Conservation (phyloP, 2,797 vertebrate genomes). For the Gila robusta region DNA sequence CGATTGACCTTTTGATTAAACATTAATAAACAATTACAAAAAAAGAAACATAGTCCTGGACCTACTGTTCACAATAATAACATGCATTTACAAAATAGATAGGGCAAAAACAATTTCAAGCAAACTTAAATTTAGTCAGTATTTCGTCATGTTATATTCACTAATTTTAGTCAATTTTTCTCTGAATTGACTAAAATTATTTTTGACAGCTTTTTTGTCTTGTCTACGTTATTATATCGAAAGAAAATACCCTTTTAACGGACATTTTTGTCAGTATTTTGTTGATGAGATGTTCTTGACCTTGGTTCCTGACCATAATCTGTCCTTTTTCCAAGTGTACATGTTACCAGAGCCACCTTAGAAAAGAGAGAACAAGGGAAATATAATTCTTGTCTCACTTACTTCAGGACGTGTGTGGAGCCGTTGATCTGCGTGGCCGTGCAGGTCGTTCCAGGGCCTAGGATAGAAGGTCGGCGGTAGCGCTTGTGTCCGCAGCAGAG, state of each 20-base stretch:
- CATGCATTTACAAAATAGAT: too few species aligned
- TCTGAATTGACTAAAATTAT: neutral
- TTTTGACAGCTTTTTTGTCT: neutral
- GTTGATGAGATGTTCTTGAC: neutral
- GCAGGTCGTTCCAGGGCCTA: slow-evolving; percentile 86
- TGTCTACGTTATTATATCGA: neutral
- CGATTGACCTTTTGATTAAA: neutral
- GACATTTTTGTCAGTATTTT: neutral
- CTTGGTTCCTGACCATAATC: neutral
- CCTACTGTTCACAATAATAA: neutral
- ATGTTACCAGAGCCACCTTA: neutral
- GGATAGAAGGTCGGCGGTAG: slow-evolving; percentile 90
- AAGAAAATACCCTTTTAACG: too few species aligned
- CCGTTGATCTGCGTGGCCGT: slow-evolving; percentile 95
- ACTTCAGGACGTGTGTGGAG: slow-evolving; percentile 96
- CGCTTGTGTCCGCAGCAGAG: slow-evolving; percentile 95
- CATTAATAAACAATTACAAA: too few species aligned
- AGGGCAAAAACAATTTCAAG: neutral
- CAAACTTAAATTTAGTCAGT: neutral
- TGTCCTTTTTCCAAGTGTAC: neutral
- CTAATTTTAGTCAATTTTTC: rapidly evolving
- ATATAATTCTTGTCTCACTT: slow-evolving; percentile 70
- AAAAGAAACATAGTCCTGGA: neutral
- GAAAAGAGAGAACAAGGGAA: neutral
- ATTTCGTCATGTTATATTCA: neutral